Conservation (phyloP, 2,113 vertebrate genomes). For the Solenodon paradoxus region DNA sequence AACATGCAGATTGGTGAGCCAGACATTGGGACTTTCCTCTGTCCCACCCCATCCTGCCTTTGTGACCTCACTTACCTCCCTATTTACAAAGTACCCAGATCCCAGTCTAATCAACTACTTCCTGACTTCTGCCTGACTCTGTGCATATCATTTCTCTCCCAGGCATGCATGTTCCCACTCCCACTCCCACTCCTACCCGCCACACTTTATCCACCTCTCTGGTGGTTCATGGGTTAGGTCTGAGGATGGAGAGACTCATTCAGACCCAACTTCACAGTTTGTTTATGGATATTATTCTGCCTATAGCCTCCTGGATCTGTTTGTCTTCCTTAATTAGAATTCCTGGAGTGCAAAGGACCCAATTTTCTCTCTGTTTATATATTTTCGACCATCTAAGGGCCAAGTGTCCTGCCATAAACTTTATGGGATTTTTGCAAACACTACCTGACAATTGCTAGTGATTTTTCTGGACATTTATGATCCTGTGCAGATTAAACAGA, state of each 20-base stretch:
- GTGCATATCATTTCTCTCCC: neutral
- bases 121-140: neutral
- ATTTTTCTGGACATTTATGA: conserved; percentile 45
- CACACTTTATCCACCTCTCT: neutral
- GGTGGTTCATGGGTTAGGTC: neutral
- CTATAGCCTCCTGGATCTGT: conserved; percentile 19
- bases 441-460: conserved; percentile 60
- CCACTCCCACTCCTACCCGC: too few species aligned
- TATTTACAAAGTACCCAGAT: neutral
- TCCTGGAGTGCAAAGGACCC: conserved; percentile 41
- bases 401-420: conserved; percentile 49
- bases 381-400: conserved; percentile 32
- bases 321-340: conserved; percentile 61
- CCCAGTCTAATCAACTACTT: neutral
- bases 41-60: neutral
- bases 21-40: neutral
- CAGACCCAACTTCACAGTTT: neutral
- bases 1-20: neutral
- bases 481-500: conserved; percentile 30
- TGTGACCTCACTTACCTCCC: neutral
- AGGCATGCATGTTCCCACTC: neutral
- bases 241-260: neutral
- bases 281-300: conserved; percentile 14
- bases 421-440: conserved; percentile 63
- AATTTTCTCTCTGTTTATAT: conserved; percentile 19